Percentiles rank a stretch among this genome's conserved stretches.
These are phyloP conservation scores for Cryptocephalus moraei DNA, from an alignment of 2,888 invertebrate species.

Conservation along the genomic window DNA sequence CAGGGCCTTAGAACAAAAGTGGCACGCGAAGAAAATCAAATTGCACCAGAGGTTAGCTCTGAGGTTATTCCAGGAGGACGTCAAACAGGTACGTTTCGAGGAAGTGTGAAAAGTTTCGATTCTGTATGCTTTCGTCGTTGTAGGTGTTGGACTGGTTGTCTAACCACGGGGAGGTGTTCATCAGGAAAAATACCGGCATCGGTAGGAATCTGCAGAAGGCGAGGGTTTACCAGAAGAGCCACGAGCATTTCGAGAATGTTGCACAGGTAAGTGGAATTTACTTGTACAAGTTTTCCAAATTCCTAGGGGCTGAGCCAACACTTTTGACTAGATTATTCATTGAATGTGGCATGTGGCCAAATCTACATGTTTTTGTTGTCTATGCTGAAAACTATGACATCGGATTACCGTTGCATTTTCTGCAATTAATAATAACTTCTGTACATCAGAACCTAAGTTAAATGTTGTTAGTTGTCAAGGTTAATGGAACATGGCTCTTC, in stretches of 20 bases:
- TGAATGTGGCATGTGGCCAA: too few species aligned
- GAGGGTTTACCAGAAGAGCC: conserved; percentile 92
- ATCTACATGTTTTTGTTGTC: too few species aligned
- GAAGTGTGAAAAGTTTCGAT: background rate
- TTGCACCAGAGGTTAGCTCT: conserved; percentile 89
- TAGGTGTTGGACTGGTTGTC: conserved; percentile 94
- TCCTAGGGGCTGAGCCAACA: too few species aligned
- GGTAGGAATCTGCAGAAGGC: conserved; percentile 92
- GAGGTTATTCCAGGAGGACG: conserved; percentile 92
- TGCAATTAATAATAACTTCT: too few species aligned
- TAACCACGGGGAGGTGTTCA: conserved; percentile 94
- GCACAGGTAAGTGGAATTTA: conserved; percentile 63
- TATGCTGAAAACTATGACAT: too few species aligned
- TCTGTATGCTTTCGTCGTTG: conserved; percentile 14
- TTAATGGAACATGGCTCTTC: too few species aligned
- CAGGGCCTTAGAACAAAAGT: conserved; percentile 83
- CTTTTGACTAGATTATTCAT: too few species aligned
- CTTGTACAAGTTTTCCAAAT: too few species aligned
- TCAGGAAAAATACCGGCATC: conserved; percentile 93
- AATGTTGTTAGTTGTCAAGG: too few species aligned
- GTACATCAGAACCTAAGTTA: too few species aligned
- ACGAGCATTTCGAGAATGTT: conserved; percentile 97
- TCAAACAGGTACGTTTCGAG: conserved; percentile 64
- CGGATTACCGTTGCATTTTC: too few species aligned
- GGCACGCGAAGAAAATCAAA: conserved; percentile 91